phyloP scores from a whole-genome alignment of 1,140 invertebrate species.

The Atta cephalotes region DNA sequence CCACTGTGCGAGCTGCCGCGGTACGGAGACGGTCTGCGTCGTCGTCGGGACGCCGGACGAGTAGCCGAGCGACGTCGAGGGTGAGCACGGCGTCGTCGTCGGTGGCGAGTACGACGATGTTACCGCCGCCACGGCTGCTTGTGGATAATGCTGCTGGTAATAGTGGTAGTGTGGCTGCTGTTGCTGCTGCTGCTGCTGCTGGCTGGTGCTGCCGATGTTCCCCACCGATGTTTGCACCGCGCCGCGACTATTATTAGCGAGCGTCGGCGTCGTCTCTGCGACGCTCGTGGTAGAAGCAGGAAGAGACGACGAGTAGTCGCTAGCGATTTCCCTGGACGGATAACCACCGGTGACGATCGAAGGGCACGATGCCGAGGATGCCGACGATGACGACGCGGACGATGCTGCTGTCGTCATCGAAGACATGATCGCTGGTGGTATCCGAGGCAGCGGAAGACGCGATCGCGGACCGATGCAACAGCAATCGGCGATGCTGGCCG shows the following conservation, averaged over 20 bases:
- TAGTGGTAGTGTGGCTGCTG: slow-evolving; percentile 68
- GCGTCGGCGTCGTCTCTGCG: slow-evolving; percentile 69
- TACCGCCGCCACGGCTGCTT: slow-evolving; percentile 66
- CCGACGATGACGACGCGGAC: slow-evolving; percentile 26
- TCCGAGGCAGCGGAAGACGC: slow-evolving; percentile 79
- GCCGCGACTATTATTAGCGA: slow-evolving; percentile 84
- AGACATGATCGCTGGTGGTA: slow-evolving; percentile 46
- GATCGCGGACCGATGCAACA: slow-evolving; percentile 84
- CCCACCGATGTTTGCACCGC: slow-evolving; percentile 79
- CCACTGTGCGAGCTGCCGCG: slow-evolving; percentile 84
- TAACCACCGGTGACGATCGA: slow-evolving; percentile 46
- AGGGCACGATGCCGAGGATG: slow-evolving; percentile 39
- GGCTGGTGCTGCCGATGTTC: slow-evolving; percentile 69
- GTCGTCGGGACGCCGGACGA: slow-evolving; percentile 79
- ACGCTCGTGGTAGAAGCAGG: slow-evolving; percentile 69
- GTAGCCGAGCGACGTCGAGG: slow-evolving; percentile 74
- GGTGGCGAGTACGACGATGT: slow-evolving; percentile 67
- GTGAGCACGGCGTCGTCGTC: slow-evolving; percentile 76
- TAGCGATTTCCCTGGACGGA: slow-evolving; percentile 45
- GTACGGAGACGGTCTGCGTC: slow-evolving; percentile 79
- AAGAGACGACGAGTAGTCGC: slow-evolving; percentile 66
- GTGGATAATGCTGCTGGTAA: slow-evolving; percentile 54
- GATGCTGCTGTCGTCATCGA: slow-evolving; percentile 11
- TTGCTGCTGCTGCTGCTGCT: slow-evolving; percentile 53
- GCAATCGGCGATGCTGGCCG: slow-evolving; percentile 79